Evolutionary conservation across 92 coral and sea anemone genomes (phyloP).

Genomic region (Epizoanthus illoricatus): DNA sequence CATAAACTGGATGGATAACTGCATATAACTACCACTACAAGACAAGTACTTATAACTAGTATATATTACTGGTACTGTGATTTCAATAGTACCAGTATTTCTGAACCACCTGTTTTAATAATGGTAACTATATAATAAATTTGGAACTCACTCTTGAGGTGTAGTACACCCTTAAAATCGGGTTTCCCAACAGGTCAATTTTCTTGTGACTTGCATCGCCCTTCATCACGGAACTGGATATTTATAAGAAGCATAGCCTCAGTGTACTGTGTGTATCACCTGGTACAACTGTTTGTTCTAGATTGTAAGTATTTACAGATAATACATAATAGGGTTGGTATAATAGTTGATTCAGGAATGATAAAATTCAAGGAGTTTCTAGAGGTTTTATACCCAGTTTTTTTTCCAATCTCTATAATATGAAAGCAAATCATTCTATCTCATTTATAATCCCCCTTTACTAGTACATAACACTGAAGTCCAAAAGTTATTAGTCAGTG

Average conservation of each 20-base stretch:
- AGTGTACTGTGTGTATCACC: background rate
- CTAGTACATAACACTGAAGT: background rate
- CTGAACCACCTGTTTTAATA: background rate
- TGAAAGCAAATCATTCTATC: too few species aligned
- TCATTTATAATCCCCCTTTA: background rate
- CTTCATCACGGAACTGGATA: slow-evolving; percentile 78
- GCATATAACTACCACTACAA: too few species aligned
- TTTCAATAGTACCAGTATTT: too few species aligned
- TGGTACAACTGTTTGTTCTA: too few species aligned
- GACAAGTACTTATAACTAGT: too few species aligned
- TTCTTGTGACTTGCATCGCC: slow-evolving; percentile 95
- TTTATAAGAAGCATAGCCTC: background rate
- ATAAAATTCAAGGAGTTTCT: too few species aligned
- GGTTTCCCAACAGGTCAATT: slow-evolving; percentile 83
- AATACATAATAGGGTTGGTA: too few species aligned
- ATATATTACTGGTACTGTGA: background rate
- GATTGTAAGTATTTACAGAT: too few species aligned
- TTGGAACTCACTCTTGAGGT: slow-evolving; percentile 53
- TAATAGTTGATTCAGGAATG: too few species aligned
- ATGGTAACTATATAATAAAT: background rate
- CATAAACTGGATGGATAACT: too few species aligned
- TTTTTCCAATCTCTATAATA: background rate
- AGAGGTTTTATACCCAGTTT: too few species aligned
- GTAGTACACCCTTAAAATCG: slow-evolving; percentile 82
- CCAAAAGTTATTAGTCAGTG: too few species aligned